Percentiles rank a stretch among this genome's conserved stretches.
Conservation (phyloP, 1,140 invertebrate genomes). For the Aphis craccivora region DNA sequence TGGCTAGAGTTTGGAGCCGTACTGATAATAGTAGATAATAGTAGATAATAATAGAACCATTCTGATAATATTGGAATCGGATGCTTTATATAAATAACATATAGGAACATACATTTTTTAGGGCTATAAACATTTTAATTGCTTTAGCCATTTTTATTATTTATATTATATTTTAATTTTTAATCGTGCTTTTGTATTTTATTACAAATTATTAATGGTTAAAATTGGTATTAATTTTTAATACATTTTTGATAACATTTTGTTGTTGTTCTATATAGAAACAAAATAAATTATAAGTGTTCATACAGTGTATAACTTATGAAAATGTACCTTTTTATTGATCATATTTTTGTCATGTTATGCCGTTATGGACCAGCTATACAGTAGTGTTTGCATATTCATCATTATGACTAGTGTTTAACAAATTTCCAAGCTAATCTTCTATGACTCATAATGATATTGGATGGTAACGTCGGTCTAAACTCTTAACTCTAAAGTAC, state of each 20-base stretch:
- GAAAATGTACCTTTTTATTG: not conserved
- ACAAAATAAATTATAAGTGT: not conserved
- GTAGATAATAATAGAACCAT: not conserved
- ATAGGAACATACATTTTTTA: not conserved
- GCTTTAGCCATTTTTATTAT: not conserved
- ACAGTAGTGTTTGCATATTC: not conserved
- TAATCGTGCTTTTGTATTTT: not conserved
- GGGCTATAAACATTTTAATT: not conserved
- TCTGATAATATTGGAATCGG: too few relatives aligned
- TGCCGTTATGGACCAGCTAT: not conserved
- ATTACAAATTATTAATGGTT: not conserved
- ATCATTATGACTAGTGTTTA: not conserved
- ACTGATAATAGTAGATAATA: not conserved
- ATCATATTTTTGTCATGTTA: not conserved
- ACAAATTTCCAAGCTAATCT: not conserved
- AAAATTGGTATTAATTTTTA: not conserved
- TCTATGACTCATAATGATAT: not conserved
- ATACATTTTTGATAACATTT: not conserved
- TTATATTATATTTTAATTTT: not conserved
- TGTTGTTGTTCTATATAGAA: not conserved
- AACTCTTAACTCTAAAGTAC: not conserved
- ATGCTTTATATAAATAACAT: too few relatives aligned
- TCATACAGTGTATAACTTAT: not conserved
- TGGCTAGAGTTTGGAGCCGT: not conserved
- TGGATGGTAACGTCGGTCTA: not conserved